Conservation (phyloP, 2,113 vertebrate species). For the Rhinopithecus roxellana region DNA sequence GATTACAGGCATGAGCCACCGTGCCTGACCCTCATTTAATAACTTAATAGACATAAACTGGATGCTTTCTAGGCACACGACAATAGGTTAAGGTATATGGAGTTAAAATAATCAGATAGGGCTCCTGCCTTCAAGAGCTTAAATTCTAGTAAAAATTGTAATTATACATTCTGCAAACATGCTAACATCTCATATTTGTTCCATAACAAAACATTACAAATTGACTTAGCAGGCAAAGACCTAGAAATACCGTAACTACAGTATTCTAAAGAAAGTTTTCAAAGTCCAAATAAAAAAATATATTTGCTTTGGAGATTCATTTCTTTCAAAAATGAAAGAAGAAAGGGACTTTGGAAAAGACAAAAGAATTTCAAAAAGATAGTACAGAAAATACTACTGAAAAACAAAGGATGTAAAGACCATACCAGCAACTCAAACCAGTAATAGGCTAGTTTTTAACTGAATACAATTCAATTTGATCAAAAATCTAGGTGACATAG, state of each 20-base stretch:
- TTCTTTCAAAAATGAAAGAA: slow-evolving; percentile 7
- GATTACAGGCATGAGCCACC: no score
- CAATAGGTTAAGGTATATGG: not conserved
- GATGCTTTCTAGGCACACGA: not conserved
- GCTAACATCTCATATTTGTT: slow-evolving; percentile 1
- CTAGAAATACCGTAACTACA: not conserved
- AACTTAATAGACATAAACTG: slow-evolving; percentile 2
- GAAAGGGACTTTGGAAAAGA: not conserved
- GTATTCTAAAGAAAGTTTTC: not conserved
- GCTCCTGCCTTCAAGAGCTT: not conserved
- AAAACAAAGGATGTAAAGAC: not conserved
- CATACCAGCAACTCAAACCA: slow-evolving; percentile 9
- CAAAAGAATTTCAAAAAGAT: slow-evolving; percentile 36
- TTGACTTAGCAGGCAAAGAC: not conserved
- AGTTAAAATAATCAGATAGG: slow-evolving; percentile 21
- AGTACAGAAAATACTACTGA: not conserved
- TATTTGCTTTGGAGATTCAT: not conserved
- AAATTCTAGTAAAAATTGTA: not conserved
- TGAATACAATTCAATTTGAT: slow-evolving; percentile 19
- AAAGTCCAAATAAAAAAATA: slow-evolving; percentile 38
- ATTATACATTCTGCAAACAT: not conserved
- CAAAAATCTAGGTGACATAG: slow-evolving; percentile 17
- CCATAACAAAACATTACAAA: slow-evolving; percentile 20
- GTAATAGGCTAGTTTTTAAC: slow-evolving; percentile 5
- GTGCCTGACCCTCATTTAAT: not conserved